Conservation (phyloP, 2,888 invertebrate species). For the Schizotus pectinicornis region DNA sequence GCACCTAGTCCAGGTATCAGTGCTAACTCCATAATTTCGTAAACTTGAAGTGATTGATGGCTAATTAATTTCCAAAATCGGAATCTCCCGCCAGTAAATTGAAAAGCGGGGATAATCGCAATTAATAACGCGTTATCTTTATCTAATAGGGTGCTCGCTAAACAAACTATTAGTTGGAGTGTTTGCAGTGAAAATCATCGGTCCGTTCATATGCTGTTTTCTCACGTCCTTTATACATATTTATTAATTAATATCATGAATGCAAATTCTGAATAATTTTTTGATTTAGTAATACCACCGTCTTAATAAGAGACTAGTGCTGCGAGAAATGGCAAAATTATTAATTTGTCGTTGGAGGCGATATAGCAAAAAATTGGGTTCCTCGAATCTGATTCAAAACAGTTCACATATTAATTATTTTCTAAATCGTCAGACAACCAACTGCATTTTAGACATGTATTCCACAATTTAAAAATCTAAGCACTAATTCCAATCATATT, state of each 20-base stretch:
- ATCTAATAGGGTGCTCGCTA: conserved; percentile 10
- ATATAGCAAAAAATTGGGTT: no score
- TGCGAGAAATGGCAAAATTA: no score
- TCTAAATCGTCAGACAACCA: no score
- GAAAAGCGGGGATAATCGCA: neutral
- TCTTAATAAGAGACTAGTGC: no score
- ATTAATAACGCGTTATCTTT: conserved; percentile 10
- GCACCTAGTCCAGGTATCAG: neutral
- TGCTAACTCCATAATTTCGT: neutral
- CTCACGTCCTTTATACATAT: conserved; percentile 20
- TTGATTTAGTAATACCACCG: no score
- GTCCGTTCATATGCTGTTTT: neutral
- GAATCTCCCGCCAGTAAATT: no score
- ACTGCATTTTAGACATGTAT: no score
- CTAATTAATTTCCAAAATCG: conserved; percentile 1
- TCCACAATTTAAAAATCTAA: no score
- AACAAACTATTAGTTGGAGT: conserved; percentile 13
- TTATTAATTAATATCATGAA: conserved; percentile 15
- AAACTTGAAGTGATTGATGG: conserved; percentile 2
- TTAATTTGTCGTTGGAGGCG: no score
- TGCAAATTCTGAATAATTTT: neutral
- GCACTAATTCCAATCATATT: no score
- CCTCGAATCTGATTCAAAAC: no score
- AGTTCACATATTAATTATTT: no score
- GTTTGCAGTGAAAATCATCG: conserved; percentile 4